phyloP scores from a whole-genome alignment of 2,888 invertebrate species.

The Drosophila kanekoi region DNA sequence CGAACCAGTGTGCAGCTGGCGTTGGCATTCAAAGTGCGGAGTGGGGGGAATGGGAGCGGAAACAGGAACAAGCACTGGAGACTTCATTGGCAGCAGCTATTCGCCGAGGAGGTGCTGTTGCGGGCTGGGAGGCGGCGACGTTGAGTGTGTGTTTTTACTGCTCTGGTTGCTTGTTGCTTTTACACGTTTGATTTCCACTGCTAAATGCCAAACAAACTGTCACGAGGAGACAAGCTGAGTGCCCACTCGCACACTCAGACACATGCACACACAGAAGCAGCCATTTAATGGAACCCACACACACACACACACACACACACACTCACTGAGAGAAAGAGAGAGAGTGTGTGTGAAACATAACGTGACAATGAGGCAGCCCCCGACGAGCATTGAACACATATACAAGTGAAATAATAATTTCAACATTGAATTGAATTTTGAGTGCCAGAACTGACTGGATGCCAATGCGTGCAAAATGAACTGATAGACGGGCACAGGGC shows the following conservation, averaged over 20 bases:
- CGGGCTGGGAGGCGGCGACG: background rate
- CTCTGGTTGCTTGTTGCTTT: constrained; percentile 70
- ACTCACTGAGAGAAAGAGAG: background rate
- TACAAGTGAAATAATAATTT: constrained; percentile 76
- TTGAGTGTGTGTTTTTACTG: constrained; percentile 35
- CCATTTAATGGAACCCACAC: background rate
- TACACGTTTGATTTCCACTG: constrained; percentile 76
- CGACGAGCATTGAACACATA: constrained; percentile 31
- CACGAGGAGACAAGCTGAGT: constrained; percentile 64
- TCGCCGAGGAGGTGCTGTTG: background rate
- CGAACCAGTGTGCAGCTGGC: constrained; percentile 36
- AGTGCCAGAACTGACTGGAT: constrained; percentile 57
- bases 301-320: background rate
- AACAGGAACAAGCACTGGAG: constrained; percentile 21
- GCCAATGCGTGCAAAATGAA: constrained; percentile 68
- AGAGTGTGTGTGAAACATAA: constrained; percentile 6
- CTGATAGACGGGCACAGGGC: constrained; percentile 28
- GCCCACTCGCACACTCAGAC: constrained; percentile 37
- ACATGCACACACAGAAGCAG: constrained; percentile 10
- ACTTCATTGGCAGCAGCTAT: constrained; percentile 46
- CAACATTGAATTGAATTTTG: constrained; percentile 73
- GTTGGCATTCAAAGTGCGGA: constrained; percentile 5
- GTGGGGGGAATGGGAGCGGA: background rate
- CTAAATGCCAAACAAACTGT: constrained; percentile 74
- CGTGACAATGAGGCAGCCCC: constrained; percentile 48